A percentile compares a stretch with the other conserved stretches of the same genome.
These are phyloP conservation scores for Stylophora pistillata DNA, from an alignment of 64 coral and sea anemone genomes.

Conservation along the genomic window DNA sequence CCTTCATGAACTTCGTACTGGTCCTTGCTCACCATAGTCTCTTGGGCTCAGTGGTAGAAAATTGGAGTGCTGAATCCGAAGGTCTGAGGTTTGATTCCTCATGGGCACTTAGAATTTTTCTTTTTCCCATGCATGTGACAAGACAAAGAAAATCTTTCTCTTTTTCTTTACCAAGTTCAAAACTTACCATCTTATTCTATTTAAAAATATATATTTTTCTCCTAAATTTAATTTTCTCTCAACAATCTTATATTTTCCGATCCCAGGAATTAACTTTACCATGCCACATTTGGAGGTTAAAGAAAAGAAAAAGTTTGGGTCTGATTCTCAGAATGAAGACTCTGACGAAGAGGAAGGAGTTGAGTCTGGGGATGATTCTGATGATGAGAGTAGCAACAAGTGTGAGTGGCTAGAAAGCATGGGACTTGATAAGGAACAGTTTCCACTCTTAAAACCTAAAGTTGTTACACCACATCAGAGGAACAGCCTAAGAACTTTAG, in stretches of 20 bases:
- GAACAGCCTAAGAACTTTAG: constrained; percentile 69
- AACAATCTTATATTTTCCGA: not conserved
- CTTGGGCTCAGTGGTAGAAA: no score
- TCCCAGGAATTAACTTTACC: constrained; percentile 61
- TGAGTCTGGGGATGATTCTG: constrained; percentile 12
- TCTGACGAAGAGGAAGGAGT: constrained; percentile 20
- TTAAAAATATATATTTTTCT: no score
- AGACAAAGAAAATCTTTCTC: no score
- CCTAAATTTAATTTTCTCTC: not conserved
- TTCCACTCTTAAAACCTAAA: constrained; percentile 52
- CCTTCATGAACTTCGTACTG: no score
- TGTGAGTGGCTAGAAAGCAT: constrained; percentile 75
- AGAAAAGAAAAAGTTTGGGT: not conserved
- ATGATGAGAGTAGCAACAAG: constrained; percentile 38
- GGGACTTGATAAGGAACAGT: constrained; percentile 72
- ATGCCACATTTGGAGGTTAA: constrained; percentile 43
- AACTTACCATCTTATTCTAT: no score
- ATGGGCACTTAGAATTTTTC: no score
- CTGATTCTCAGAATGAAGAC: constrained; percentile 39
- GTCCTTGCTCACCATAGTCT: no score
- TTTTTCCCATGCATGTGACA: no score
- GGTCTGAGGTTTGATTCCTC: no score
- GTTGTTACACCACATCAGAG: constrained; percentile 46
- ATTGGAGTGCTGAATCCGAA: no score
- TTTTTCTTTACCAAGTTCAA: no score